phyloP scores from a whole-genome alignment of 1,140 invertebrate genomes.

The Conus ventricosus region DNA sequence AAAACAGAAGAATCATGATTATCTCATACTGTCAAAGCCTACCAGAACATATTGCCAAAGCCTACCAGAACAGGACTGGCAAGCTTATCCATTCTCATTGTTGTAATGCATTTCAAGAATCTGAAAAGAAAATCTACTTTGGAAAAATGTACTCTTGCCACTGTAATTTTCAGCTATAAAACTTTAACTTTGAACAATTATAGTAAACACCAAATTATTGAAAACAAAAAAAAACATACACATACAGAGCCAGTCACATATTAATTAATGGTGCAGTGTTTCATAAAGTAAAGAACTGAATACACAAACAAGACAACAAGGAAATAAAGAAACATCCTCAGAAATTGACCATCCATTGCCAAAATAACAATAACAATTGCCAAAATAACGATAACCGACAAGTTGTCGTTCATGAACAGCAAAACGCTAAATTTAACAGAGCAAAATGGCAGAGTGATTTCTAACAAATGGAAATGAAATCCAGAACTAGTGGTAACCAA shows the following conservation, averaged over 20 bases:
- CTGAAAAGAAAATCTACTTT: neutral
- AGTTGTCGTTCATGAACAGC: neutral
- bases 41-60: too few relatives aligned
- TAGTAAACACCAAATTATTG: too few relatives aligned
- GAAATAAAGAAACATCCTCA: too few relatives aligned
- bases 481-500: neutral
- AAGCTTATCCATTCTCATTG: too few relatives aligned
- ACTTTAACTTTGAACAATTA: neutral
- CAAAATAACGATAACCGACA: neutral
- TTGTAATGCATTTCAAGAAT: too few relatives aligned
- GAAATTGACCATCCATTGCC: neutral
- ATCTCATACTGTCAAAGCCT: too few relatives aligned
- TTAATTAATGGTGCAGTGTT: too few relatives aligned
- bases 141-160: neutral
- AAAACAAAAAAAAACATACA: neutral
- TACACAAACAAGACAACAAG: too few relatives aligned
- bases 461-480: neutral
- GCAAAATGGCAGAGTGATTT: neutral
- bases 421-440: neutral
- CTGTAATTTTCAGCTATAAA: neutral
- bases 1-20: too few relatives aligned
- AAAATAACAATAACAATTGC: neutral
- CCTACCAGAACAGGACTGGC: too few relatives aligned
- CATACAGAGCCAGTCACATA: neutral
- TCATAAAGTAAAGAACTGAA: too few relatives aligned